Evolutionary conservation across 53 echinoderm and acorn worm species (phyloP).

Genomic region (Luidia sarsii): DNA sequence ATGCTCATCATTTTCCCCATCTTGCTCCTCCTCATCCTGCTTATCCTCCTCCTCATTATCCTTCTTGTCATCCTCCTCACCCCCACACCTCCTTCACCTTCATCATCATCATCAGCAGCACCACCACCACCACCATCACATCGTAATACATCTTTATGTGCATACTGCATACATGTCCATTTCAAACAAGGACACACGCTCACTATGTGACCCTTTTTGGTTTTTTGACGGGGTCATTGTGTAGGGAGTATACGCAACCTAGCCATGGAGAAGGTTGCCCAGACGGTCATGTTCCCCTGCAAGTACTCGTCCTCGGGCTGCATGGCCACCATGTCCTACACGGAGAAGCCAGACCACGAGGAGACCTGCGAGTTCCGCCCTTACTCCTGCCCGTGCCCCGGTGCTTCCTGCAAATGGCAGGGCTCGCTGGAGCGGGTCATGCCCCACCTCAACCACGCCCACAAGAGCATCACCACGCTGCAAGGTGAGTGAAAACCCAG

Average conservation of each 20-base stretch:
- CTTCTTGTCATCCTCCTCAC: too few species aligned
- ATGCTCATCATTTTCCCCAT: too few species aligned
- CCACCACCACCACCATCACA: too few species aligned
- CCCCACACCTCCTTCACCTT: too few species aligned
- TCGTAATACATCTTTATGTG: too few species aligned
- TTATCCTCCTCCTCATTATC: too few species aligned
- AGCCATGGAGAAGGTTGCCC: constrained; percentile 99
- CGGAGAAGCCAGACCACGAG: constrained; percentile 96
- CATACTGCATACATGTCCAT: too few species aligned
- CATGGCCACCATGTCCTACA: constrained; percentile 91
- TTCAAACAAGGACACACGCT: too few species aligned
- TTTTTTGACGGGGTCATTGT: too few species aligned
- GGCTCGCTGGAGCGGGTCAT: constrained; percentile 95
- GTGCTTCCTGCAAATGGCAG: constrained; percentile 96
- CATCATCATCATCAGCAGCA: too few species aligned
- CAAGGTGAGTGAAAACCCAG: constrained; percentile 65
- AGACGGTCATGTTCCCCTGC: constrained; percentile 99
- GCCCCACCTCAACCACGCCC: constrained; percentile 95
- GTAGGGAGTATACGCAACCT: constrained; percentile 95
- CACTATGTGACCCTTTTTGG: too few species aligned
- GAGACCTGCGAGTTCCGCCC: constrained; percentile 96
- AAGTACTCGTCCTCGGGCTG: constrained; percentile 93
- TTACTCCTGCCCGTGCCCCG: constrained; percentile 97
- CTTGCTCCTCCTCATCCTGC: too few species aligned
- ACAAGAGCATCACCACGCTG: constrained; percentile 98